These are phyloP conservation scores for Palloptera scutellata DNA, from an alignment of 2,888 invertebrate species.

Conservation along the genomic window DNA sequence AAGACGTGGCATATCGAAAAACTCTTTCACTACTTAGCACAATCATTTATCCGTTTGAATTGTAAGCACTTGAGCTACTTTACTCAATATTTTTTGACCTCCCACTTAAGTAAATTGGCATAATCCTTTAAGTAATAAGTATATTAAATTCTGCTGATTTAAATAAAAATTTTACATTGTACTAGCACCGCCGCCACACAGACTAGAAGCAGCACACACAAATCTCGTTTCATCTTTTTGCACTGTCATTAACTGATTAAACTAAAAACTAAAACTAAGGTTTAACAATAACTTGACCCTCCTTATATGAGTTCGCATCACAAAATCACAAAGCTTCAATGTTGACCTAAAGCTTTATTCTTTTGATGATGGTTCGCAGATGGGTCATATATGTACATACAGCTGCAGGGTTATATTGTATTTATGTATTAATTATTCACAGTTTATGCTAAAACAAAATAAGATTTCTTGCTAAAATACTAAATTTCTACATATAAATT, in stretches of 20 bases:
- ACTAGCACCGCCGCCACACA: slow-evolving; percentile 32
- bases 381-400: too few relatives aligned
- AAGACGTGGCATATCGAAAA: too few relatives aligned
- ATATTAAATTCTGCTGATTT: too few relatives aligned
- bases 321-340: slow-evolving; percentile 42
- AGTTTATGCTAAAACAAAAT: slow-evolving; percentile 5
- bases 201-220: slow-evolving; percentile 36
- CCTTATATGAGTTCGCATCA: slow-evolving; percentile 54
- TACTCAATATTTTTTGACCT: not conserved
- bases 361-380: slow-evolving; percentile 3
- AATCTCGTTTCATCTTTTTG: slow-evolving; percentile 43
- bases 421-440: slow-evolving; percentile 10
- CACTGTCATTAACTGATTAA: slow-evolving; percentile 17
- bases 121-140: too few relatives aligned
- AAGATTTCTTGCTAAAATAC: not conserved
- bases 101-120: too few relatives aligned
- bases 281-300: slow-evolving; percentile 29
- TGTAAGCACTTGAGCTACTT: too few relatives aligned
- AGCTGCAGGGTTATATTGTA: too few relatives aligned
- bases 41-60: too few relatives aligned
- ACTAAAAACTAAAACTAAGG: slow-evolving; percentile 41
- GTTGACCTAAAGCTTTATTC: slow-evolving; percentile 31
- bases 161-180: slow-evolving; percentile 38
- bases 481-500: not conserved
- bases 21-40: too few relatives aligned